A percentile compares a stretch with the other conserved stretches of the same genome.
phyloP scores from a whole-genome alignment of 1,140 invertebrate species.

The Ceratina calcarata region DNA sequence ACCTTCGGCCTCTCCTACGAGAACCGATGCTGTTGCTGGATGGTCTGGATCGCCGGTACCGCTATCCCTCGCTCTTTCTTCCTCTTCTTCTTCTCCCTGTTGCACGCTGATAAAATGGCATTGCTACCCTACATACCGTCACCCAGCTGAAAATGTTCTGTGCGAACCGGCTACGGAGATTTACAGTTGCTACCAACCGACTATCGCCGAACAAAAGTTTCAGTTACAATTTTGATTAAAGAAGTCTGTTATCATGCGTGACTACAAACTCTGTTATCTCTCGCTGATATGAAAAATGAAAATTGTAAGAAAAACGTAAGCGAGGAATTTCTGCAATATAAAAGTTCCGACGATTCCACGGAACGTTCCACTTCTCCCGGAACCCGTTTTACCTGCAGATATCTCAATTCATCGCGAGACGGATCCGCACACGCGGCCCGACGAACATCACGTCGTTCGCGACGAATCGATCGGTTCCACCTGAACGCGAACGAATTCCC shows the following conservation, averaged over 20 bases:
- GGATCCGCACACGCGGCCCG: neutral
- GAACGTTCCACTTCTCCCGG: neutral
- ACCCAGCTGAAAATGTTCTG: conserved; percentile 1
- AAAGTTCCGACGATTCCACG: neutral
- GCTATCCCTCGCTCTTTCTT: conserved; percentile 51
- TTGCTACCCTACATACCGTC: conserved; percentile 70
- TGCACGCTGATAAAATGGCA: conserved; percentile 62
- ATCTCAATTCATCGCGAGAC: conserved; percentile 9
- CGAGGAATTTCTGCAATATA: conserved; percentile 5
- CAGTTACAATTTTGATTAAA: too few relatives aligned
- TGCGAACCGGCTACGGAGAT: neutral
- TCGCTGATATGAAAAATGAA: too few relatives aligned
- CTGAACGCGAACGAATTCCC: neutral
- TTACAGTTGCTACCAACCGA: neutral
- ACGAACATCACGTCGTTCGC: neutral
- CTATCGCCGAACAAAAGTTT: too few relatives aligned
- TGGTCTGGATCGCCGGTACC: conserved; percentile 66
- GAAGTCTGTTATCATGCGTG: too few relatives aligned
- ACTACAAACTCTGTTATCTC: too few relatives aligned
- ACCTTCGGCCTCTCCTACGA: conserved; percentile 67
- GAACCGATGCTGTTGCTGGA: conserved; percentile 54
- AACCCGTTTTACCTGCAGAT: conserved; percentile 12
- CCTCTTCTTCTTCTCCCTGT: conserved; percentile 6
- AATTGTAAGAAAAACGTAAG: too few relatives aligned
- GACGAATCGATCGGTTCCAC: conserved; percentile 37